These are phyloP conservation scores for Amphipyra tragopoginis DNA, from an alignment of 2,888 invertebrate genomes.

Conservation along the genomic window DNA sequence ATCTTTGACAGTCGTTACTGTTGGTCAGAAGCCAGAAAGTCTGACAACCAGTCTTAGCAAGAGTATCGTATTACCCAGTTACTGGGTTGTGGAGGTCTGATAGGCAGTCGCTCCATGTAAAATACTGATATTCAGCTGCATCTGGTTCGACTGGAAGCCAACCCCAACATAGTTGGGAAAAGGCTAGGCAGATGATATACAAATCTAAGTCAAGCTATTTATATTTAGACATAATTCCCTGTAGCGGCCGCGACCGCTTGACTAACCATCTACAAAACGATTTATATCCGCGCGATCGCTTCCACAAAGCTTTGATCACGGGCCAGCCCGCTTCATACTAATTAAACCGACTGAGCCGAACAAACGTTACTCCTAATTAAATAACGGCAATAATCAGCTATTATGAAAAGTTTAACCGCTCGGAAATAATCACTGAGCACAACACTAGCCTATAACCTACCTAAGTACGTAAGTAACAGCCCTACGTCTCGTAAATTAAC, in stretches of 20 bases:
- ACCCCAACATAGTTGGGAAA: too few relatives aligned
- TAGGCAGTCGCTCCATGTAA: too few relatives aligned
- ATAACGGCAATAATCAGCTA: conserved; percentile 73
- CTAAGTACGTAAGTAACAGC: conserved; percentile 19
- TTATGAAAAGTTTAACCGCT: conserved; percentile 70
- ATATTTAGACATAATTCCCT: conserved; percentile 33
- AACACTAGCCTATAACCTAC: conserved; percentile 40
- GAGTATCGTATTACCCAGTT: too few relatives aligned
- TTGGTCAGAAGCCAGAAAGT: too few relatives aligned
- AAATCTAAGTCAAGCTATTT: conserved; percentile 18
- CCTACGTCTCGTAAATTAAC: conserved; percentile 40
- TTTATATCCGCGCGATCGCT: conserved; percentile 63
- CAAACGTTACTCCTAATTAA: conserved; percentile 71
- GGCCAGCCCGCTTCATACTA: conserved; percentile 62
- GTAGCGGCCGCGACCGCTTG: conserved; percentile 39
- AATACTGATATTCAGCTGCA: too few relatives aligned
- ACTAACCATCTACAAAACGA: conserved; percentile 55
- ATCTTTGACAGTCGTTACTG: too few relatives aligned
- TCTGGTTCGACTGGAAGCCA: too few relatives aligned
- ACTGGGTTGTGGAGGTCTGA: too few relatives aligned
- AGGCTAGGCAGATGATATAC: background rate
- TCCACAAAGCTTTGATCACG: conserved; percentile 76
- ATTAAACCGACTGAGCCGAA: conserved; percentile 68
- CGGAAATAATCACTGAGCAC: conserved; percentile 70
- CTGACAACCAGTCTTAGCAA: too few relatives aligned